These are phyloP conservation scores for Globia sparganii DNA, from an alignment of 2,888 invertebrate genomes.

Conservation along the genomic window DNA sequence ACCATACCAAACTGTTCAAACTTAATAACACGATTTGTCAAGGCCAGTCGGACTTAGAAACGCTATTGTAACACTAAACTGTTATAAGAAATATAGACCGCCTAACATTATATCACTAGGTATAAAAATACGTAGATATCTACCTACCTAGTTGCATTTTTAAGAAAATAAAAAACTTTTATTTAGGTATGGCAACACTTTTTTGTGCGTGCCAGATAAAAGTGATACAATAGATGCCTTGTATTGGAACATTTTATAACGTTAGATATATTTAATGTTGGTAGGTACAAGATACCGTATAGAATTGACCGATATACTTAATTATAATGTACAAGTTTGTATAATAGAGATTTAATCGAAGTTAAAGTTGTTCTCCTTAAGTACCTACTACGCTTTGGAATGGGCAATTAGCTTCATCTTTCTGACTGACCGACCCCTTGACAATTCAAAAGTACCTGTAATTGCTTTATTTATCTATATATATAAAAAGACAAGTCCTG, in stretches of 20 bases:
- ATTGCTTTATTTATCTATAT: too few relatives aligned
- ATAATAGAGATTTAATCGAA: not conserved
- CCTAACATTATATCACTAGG: not conserved
- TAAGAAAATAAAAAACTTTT: not conserved
- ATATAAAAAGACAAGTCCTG: too few relatives aligned
- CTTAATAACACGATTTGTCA: conserved; percentile 25
- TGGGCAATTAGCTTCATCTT: too few relatives aligned
- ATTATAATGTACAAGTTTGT: not conserved
- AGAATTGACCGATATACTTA: not conserved
- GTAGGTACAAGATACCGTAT: not conserved
- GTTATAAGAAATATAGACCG: conserved; percentile 26
- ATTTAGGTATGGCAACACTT: not conserved
- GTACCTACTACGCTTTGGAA: too few relatives aligned
- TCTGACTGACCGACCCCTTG: too few relatives aligned
- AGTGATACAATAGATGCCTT: conserved; percentile 8
- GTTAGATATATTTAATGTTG: not conserved
- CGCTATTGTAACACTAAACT: conserved; percentile 27
- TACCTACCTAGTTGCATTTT: not conserved
- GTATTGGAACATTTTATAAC: not conserved
- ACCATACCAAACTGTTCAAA: conserved; percentile 11
- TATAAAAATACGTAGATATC: not conserved
- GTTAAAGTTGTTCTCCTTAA: not conserved
- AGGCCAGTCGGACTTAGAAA: conserved; percentile 43
- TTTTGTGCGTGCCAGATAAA: conserved; percentile 3
- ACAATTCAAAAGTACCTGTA: too few relatives aligned